Percentiles rank a stretch among this genome's conserved stretches.
Conservation (phyloP, 2,797 vertebrate genomes). For the Aselliscus stoliczkanus region DNA sequence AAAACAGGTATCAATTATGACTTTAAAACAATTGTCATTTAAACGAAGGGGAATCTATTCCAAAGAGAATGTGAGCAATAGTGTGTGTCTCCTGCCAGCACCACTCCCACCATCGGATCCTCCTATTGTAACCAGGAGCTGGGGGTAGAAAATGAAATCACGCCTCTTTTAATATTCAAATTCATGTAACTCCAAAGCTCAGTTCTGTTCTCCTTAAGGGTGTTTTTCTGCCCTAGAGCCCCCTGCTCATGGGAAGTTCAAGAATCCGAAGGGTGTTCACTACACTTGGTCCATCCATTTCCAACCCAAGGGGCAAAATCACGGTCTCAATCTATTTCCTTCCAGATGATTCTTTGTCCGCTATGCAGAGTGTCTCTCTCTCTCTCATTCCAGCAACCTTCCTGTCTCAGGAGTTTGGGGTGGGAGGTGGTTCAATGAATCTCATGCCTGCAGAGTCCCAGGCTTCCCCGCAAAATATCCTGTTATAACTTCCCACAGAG, state of each 20-base stretch:
- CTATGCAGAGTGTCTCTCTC: background rate
- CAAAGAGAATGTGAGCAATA: background rate
- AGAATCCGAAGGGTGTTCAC: background rate
- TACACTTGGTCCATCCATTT: background rate
- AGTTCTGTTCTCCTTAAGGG: background rate
- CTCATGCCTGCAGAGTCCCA: background rate
- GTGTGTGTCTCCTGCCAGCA: background rate
- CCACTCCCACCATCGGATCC: background rate
- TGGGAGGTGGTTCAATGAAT: background rate
- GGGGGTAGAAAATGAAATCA: background rate
- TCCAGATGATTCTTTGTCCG: background rate
- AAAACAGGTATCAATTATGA: conserved; percentile 51
- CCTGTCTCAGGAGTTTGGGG: background rate
- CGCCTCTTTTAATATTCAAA: conserved; percentile 14
- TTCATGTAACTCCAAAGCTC: background rate
- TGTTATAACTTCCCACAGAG: background rate
- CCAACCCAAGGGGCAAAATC: background rate
- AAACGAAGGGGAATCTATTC: conserved; percentile 36
- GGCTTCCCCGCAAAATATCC: background rate
- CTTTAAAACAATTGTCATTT: conserved; percentile 56
- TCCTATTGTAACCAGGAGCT: background rate
- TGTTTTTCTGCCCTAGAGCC: background rate
- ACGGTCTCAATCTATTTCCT: background rate
- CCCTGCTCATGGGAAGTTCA: background rate
- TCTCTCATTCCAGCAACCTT: background rate